Evolutionary conservation across 2,797 vertebrate species (phyloP), one percentile per base, ranked within the genome.

Genomic region (Sebastes diaconus): DNA sequence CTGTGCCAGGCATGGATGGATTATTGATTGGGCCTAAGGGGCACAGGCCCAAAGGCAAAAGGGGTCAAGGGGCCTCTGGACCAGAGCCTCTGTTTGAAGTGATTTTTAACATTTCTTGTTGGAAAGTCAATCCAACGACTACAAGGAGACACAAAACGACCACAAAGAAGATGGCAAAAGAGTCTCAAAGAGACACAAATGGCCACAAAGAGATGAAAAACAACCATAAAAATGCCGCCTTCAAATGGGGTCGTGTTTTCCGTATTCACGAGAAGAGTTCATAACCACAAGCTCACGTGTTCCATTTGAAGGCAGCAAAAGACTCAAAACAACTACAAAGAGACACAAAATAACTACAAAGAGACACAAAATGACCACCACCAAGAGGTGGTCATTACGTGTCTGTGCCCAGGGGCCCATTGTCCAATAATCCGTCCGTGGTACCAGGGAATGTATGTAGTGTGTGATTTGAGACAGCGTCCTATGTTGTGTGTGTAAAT

Each of bases 401-500:
- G 30, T 74, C 73, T 60, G 61, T 71, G 67, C 13, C 39, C 54
- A 52, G 22, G 42, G 39, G 32, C 29, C 54, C 36, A 10, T 24
- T 22, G 36, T 73, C 27, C 69, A 46, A 36, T 20, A 22, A 55
- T 84, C 65, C 58, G 16, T 61, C 73, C 64, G 20, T 3, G 18
- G 59, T 39, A 73, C 75, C 87, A 84, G 81, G 77, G 86, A 89
- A 76, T 86, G 80, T 80, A 54, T 73, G 68, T 13, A 24, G 79
- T 87, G 80, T 84, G 89, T 88, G 66, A 78, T 90, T 78, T 91
- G 90, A 88, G 92, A 91, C 88, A 76, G 83, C 81, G 88, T 79
- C 81, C 39, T 64, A 3, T 67, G 50, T 65, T 32, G 39, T 42
- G 39, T 16, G 39, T 42, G 39, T 42, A 80, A 86, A 72, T 22